Evolutionary conservation across 2,888 invertebrate genomes (phyloP), one percentile per base, ranked within the genome.

Genomic region (Monoplex corrugatus): DNA sequence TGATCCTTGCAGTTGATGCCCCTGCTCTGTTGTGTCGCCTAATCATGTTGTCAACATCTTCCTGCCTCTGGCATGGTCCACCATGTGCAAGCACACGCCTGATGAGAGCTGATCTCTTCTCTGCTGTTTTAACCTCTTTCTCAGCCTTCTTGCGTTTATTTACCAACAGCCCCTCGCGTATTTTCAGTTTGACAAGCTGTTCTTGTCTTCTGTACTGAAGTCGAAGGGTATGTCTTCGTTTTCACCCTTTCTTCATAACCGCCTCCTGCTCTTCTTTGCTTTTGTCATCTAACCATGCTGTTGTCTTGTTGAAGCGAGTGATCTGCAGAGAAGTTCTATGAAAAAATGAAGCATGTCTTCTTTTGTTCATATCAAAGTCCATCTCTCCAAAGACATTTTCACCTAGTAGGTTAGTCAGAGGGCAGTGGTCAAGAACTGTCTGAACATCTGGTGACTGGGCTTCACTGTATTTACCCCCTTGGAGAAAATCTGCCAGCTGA

Each of bases 341-440:
- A 16, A 35, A 45, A 44, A 38, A 45, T 16, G 75, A 75, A 45
- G 85, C 57, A 10, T 57, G 57, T 57, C 83, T 35, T 16, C 83
- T 68, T 23, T 88, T 68, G 5, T 38, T 38, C 75, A 85, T 88
- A 35, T 84, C 83, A 32, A 83, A 87, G 83, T 88, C 88, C 8
- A 83, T 35, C 40, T 83, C 88, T 2, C 88, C 88, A 35, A 88
- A 88, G 32, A 88, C 35, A n/a, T 68, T 82, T 43, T 83, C 82
- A 28, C 88, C 44, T 2, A 83, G 50, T 10, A 88, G 63, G 28
- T 88, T 88, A 6, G 78, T 82, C 63, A 88, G 63, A 43, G 72
- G 85, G 38, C 88, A 88, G 68, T 44, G 57, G 10, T 88, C 84
- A 23, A 88, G 40, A 16, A 43, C 38, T 44, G 72, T 40, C 45